Conservation (phyloP, 2,113 vertebrate genomes). For the Psilopsiagon aymara region DNA sequence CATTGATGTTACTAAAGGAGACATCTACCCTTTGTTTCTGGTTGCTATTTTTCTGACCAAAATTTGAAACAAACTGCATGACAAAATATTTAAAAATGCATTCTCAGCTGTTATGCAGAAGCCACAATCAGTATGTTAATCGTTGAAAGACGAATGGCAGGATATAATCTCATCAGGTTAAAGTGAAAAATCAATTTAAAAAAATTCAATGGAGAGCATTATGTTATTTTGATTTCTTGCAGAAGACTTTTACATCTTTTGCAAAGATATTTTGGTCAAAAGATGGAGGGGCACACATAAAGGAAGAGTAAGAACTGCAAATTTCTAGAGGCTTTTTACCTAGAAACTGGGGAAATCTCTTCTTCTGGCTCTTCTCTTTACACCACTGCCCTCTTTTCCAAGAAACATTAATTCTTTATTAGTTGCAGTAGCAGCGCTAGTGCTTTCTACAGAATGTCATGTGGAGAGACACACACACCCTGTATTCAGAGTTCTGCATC, state of each 20-base stretch:
- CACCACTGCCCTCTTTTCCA: not conserved
- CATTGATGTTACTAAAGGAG: not conserved
- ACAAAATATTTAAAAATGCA: not conserved
- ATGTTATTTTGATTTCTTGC: not conserved
- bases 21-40: not conserved
- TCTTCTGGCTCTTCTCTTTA: not conserved
- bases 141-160: not conserved
- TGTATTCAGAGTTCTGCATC: not conserved
- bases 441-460: not conserved
- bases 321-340: not conserved
- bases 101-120: not conserved
- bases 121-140: not conserved
- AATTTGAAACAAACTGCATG: not conserved
- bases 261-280: not conserved
- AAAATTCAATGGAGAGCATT: not conserved
- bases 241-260: not conserved
- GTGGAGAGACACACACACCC: not conserved
- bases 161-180: not conserved
- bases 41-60: not conserved
- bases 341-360: not conserved
- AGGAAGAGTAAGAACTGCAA: not conserved
- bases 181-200: not conserved
- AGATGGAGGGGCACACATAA: not conserved
- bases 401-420: constrained; percentile 51
- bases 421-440: not conserved